Base-by-base conservation (phyloP, 2,113 vertebrate genomes). In the Leucopternis melanops region DNA sequence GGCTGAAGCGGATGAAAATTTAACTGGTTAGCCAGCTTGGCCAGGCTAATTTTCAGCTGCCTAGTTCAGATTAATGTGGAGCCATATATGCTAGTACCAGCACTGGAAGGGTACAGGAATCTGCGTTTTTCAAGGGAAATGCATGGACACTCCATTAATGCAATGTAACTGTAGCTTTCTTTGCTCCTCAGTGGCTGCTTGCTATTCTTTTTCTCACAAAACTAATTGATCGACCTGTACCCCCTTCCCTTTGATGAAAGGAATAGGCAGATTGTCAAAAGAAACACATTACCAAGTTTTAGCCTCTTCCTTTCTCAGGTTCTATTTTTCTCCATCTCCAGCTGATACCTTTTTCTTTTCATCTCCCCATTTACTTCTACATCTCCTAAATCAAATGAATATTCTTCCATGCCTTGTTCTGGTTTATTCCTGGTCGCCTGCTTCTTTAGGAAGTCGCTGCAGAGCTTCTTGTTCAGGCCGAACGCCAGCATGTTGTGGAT, bases 401-500 rank as follows among this genome's bases (percentile, higher is more conserved):
- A 25, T 55, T 66, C 32, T 71, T 81, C 47, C n/a, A 44, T 50
- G 74, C 17, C 31, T 78, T 80, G 8, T 45, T 74, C 23, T 61
- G 16, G 25, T 72, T 94, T 81, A 83, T 69, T 40, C 14, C 16
- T 99, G 95, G 99, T 98, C 0, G 99, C 99, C 96, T 99, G 99
- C 95, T 99, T 99, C 98, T 99, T 99, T 95, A 99, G 97, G 87
- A 99, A 99, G 94, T 99, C 99, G 0, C 98, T 98, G 97, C 99
- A 99, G 80, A 99, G 98, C 96, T 99, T 99, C 98, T 98, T 99
- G 96, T 84, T 99, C 88, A 99, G 98, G 11, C 99, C 99, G 1
- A 99, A 99, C 0, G 99, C 99, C 98, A 99, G 88, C 99, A 99
- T 99, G 97, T 99, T 99, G 92, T 99, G 99, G 8, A 99, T 99